Percentiles rank a stretch among this genome's conserved stretches.
phyloP scores from a whole-genome alignment of 2,113 vertebrate species.

The Cricetomys ansorgei region DNA sequence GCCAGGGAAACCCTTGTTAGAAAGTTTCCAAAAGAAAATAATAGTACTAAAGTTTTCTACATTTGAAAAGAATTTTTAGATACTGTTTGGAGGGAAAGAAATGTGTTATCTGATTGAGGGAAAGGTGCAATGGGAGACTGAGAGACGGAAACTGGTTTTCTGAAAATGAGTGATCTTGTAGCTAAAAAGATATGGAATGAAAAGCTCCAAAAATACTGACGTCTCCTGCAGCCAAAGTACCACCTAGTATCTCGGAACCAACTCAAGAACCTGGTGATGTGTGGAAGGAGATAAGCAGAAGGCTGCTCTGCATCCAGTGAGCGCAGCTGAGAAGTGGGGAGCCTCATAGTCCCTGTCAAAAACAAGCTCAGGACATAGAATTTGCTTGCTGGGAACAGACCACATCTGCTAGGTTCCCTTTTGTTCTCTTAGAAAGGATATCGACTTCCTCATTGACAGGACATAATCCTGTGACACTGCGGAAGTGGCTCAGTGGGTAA shows the following conservation, averaged over 20 bases:
- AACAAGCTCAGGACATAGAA: not conserved
- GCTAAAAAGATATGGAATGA: not conserved
- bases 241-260: not conserved
- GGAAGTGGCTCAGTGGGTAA: not conserved
- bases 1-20: not conserved
- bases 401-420: not conserved
- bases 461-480: not conserved
- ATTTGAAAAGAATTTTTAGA: not conserved
- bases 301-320: not conserved
- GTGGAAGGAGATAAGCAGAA: not conserved
- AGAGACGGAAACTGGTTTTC: not conserved
- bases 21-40: slow-evolving; percentile 4
- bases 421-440: not conserved
- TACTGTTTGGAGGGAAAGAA: not conserved
- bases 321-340: not conserved
- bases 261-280: not conserved
- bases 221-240: not conserved
- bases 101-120: not conserved
- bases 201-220: not conserved
- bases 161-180: not conserved
- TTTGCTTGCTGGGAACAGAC: not conserved
- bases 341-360: not conserved
- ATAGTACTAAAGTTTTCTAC: not conserved
- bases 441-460: not conserved
- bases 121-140: not conserved